Evolutionary conservation across 2,113 vertebrate species (phyloP).

Genomic region (Struthio camelus): DNA sequence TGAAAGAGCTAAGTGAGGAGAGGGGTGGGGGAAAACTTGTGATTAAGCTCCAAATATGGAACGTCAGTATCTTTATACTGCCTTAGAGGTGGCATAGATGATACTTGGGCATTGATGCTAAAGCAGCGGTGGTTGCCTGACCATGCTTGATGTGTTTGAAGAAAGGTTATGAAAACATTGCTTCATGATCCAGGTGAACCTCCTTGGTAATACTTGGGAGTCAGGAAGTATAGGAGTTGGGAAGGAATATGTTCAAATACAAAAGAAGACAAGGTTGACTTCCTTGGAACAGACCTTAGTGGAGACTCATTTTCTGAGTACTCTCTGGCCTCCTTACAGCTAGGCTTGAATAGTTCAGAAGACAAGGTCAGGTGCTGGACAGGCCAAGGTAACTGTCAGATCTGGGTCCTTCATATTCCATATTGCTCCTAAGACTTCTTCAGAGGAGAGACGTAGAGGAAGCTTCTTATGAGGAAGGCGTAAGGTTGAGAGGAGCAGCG

Average conservation of each 20-base stretch:
- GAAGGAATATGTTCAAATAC: background rate
- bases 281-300: background rate
- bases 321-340: background rate
- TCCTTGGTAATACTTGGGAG: background rate
- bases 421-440: background rate
- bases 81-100: background rate
- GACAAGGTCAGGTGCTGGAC: background rate
- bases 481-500: background rate
- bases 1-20: background rate
- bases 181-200: background rate
- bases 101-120: background rate
- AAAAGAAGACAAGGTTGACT: background rate
- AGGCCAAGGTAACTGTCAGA: background rate
- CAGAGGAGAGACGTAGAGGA: background rate
- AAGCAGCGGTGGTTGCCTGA: background rate
- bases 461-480: background rate
- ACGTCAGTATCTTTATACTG: background rate
- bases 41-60: conserved; percentile 17
- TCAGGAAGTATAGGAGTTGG: background rate
- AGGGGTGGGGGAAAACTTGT: background rate
- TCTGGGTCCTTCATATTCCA: background rate
- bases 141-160: background rate
- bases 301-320: background rate
- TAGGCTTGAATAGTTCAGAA: background rate
- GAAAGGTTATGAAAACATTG: background rate